These are phyloP conservation scores for Papilio machaon DNA, from an alignment of 1,140 invertebrate genomes.

Conservation along the genomic window DNA sequence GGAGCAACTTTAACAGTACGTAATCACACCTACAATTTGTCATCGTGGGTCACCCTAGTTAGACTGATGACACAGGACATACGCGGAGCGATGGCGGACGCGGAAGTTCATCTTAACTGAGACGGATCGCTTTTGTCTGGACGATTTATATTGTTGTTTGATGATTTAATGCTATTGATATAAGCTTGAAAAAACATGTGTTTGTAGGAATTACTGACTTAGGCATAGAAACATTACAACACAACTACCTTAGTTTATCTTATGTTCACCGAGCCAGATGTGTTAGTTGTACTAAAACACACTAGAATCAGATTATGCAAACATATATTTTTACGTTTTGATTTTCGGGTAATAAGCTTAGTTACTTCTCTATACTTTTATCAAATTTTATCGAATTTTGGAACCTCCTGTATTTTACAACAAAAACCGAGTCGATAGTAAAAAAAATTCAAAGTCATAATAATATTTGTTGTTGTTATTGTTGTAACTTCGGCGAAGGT, in stretches of 20 bases:
- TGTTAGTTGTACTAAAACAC: no score
- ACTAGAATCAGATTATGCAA: no score
- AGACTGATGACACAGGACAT: slow-evolving; percentile 58
- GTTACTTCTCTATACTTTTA: no score
- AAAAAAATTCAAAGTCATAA: no score
- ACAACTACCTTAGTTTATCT: no score
- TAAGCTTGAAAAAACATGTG: not conserved
- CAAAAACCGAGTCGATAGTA: no score
- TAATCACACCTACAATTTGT: slow-evolving; percentile 78
- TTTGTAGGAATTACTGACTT: not conserved
- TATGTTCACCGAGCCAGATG: no score
- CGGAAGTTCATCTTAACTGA: slow-evolving; percentile 20
- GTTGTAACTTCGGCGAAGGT: not conserved
- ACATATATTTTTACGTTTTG: no score
- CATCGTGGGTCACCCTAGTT: slow-evolving; percentile 70
- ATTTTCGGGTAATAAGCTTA: no score
- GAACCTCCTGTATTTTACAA: no score
- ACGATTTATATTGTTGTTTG: not conserved
- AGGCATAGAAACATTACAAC: no score
- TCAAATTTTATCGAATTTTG: no score
- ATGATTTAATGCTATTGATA: not conserved
- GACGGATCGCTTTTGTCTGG: slow-evolving; percentile 2
- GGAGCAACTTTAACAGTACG: slow-evolving; percentile 72
- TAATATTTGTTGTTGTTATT: not conserved
- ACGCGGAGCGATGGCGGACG: slow-evolving; percentile 52